Conservation (phyloP, 2,797 vertebrate genomes). For the Pseudochromis fuscus region DNA sequence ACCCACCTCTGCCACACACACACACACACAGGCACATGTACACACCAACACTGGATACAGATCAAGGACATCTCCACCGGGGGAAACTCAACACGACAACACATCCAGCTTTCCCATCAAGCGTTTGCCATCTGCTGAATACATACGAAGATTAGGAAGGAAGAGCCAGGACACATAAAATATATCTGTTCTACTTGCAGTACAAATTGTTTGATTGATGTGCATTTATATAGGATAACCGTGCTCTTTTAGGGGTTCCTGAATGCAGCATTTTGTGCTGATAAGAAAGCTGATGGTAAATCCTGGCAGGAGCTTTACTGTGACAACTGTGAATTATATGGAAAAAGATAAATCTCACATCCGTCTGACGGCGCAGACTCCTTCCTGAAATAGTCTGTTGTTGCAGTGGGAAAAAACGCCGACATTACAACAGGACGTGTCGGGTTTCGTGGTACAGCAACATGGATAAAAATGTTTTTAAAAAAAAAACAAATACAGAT, state of each 20-base stretch:
- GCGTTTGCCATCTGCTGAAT: slow-evolving; percentile 54
- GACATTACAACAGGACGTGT: neutral
- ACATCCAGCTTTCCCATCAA: slow-evolving; percentile 52
- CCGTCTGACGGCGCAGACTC: neutral
- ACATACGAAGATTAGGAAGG: slow-evolving; percentile 43
- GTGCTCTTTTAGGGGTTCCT: slow-evolving; percentile 21
- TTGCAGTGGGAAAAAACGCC: neutral
- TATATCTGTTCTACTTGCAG: slow-evolving; percentile 27
- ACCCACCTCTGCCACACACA: slow-evolving; percentile 14
- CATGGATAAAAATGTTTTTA: neutral
- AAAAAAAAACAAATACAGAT: neutral
- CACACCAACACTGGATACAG: slow-evolving; percentile 59
- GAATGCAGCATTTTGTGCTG: slow-evolving; percentile 23
- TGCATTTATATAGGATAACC: slow-evolving; percentile 35
- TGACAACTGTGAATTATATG: slow-evolving; percentile 13
- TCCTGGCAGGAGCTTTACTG: slow-evolving; percentile 18
- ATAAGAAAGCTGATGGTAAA: slow-evolving; percentile 41
- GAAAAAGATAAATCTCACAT: neutral
- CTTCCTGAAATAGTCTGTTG: neutral
- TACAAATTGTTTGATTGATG: slow-evolving; percentile 58
- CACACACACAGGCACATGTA: slow-evolving; percentile 18
- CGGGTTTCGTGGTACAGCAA: neutral
- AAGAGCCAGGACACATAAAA: slow-evolving; percentile 27
- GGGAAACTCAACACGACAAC: slow-evolving; percentile 55
- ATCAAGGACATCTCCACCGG: slow-evolving; percentile 71